Evolutionary conservation across 2,797 vertebrate species (phyloP).

Genomic region (Ctenopoma multispine): DNA sequence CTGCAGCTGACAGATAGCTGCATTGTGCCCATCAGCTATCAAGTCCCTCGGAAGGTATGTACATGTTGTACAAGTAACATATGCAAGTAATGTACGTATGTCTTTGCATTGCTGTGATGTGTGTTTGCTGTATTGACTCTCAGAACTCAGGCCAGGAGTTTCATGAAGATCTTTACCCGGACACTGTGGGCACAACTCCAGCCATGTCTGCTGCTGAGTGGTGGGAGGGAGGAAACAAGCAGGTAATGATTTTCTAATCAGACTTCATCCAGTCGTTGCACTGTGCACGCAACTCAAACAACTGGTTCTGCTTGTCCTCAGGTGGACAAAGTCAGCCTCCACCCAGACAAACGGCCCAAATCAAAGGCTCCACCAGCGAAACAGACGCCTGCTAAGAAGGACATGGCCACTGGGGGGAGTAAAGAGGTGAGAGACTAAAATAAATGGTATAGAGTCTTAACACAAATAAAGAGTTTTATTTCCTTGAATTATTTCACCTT

Average conservation of each 20-base stretch:
- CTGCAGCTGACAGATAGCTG: slow-evolving; percentile 91
- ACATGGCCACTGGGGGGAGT: slow-evolving; percentile 61
- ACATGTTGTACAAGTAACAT: background rate
- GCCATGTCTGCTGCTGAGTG: slow-evolving; percentile 86
- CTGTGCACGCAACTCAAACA: background rate
- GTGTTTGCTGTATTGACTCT: slow-evolving; percentile 3
- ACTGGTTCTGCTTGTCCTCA: slow-evolving; percentile 52
- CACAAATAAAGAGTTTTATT: background rate
- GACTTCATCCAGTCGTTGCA: background rate
- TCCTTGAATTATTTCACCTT: background rate
- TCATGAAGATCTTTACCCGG: slow-evolving; percentile 91
- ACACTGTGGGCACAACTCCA: slow-evolving; percentile 83
- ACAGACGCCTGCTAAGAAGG: slow-evolving; percentile 60
- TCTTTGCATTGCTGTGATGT: background rate
- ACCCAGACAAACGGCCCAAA: slow-evolving; percentile 82
- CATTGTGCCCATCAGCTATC: slow-evolving; percentile 91
- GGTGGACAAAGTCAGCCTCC: slow-evolving; percentile 89
- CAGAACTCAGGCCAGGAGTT: slow-evolving; percentile 87
- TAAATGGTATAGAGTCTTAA: background rate
- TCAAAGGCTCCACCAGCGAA: slow-evolving; percentile 48
- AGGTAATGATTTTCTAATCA: slow-evolving; percentile 78
- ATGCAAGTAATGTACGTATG: no score
- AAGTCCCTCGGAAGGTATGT: slow-evolving; percentile 93
- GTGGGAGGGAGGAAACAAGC: slow-evolving; percentile 91
- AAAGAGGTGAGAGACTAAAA: slow-evolving; percentile 72